phyloP scores from a whole-genome alignment of 2,888 invertebrate species.

The Pseudeuparius sepicola region DNA sequence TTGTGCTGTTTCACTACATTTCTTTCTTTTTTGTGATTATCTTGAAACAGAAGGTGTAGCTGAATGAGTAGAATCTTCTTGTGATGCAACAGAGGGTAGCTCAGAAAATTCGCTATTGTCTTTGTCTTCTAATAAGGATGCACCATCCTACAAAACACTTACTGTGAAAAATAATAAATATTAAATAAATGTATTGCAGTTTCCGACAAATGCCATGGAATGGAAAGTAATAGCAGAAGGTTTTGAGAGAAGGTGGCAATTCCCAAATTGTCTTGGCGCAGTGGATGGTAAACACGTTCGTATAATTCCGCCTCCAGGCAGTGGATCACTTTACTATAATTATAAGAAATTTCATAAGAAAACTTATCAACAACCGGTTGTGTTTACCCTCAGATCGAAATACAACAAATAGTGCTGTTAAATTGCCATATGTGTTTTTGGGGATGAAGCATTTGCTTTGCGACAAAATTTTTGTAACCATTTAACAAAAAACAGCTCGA shows the following conservation, averaged over 20 bases:
- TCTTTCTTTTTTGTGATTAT: neutral
- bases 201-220: no score
- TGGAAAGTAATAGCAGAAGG: neutral
- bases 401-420: neutral
- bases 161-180: no score
- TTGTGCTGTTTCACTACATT: neutral
- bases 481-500: slow-evolving; percentile 2
- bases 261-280: slow-evolving; percentile 4
- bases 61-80: neutral
- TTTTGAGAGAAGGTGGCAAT: slow-evolving; percentile 3
- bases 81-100: neutral
- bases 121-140: neutral
- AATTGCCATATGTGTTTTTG: slow-evolving; percentile 3
- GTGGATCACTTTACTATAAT: slow-evolving; percentile 5
- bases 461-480: no score
- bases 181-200: no score
- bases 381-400: neutral
- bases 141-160: no score
- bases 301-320: slow-evolving; percentile 4
- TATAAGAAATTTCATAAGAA: slow-evolving; percentile 4
- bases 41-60: neutral
- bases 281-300: slow-evolving; percentile 3
- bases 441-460: no score
- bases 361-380: slow-evolving; percentile 1
- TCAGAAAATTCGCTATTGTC: neutral